Evolutionary conservation across 1,140 invertebrate genomes (phyloP), one percentile per base, ranked within the genome.

Genomic region (Bombus soroeensis): DNA sequence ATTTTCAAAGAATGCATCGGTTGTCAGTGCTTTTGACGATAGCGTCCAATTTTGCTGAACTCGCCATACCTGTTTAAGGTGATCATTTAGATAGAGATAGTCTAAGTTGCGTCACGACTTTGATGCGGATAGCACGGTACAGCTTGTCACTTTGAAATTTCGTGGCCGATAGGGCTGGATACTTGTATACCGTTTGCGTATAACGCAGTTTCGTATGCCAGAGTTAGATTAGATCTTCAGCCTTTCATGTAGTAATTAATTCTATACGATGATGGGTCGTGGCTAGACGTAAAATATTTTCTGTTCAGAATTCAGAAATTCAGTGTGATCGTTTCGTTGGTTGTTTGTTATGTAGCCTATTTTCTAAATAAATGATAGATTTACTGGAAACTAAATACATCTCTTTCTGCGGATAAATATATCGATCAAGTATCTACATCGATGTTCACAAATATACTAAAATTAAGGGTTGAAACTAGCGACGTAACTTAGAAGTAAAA

Each of bases 141-240:
- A 47, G 25, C 59, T 66, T 37, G 71, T 82, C 81, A 75, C 81
- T 75, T 82, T n/a, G 81, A 82, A 82, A 82, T 82, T 75, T 75
- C 68, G 39, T 66, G 41, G 59, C 53, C 25, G 80, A 74, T 71
- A 62, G 57, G 2, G 53, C n/a, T 72, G 80, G 74, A 82, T 75
- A 82, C 81, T 12, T 15, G 41, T 34, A 39, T 34, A 57, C 39
- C 22, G 43, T 43, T 37, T 53, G 41, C 81, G 39, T 82, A 34
- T 34, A 43, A 43, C 57, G 12, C 53, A 53, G 39, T 34, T 62
- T 43, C n/a, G 43, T 25, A 18, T 43, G 12, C 32, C 3, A 25
- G 32, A 62, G 43, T 82, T 75, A 75, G 57, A 82, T 82, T 75
- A 47, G 53, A 82, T 74, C 34, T 57, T n/a, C 37, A 18, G 22